Evolutionary conservation across 2,797 vertebrate genomes (phyloP).

Genomic region (Melanotaenia trifasciata): DNA sequence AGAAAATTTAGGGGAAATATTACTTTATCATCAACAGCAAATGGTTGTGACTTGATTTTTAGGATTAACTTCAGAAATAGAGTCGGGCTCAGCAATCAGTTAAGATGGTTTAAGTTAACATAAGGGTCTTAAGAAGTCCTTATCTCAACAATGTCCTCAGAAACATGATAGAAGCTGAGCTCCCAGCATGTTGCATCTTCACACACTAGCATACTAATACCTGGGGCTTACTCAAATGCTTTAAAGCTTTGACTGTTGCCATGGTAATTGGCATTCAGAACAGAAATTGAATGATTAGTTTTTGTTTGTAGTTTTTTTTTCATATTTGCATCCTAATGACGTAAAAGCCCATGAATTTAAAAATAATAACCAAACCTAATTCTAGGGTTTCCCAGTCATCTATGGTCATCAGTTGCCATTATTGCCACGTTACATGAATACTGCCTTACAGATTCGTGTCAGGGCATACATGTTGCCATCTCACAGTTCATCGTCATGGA

Average conservation of each 20-base stretch:
- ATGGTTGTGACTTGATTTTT: neutral
- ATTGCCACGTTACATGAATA: too few species aligned
- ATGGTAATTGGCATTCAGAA: neutral
- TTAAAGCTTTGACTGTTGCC: neutral
- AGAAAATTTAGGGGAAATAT: neutral
- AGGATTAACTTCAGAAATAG: neutral
- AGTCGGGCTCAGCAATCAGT: neutral
- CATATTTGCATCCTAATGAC: too few species aligned
- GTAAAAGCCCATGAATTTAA: too few species aligned
- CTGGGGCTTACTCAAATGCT: neutral
- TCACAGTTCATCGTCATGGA: too few species aligned
- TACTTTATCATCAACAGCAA: neutral
- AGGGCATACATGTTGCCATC: too few species aligned
- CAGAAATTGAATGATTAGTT: neutral
- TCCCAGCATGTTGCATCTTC: conserved; percentile 32
- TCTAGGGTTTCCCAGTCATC: too few species aligned
- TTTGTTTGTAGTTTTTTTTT: too few species aligned
- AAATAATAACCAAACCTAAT: too few species aligned
- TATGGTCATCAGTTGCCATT: too few species aligned
- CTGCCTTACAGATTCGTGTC: too few species aligned
- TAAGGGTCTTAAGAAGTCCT: neutral
- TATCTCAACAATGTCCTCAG: neutral
- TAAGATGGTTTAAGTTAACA: neutral
- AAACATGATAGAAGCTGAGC: conserved; percentile 15
- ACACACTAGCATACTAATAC: conserved; percentile 52